A percentile compares a stretch with the other conserved stretches of the same genome.
phyloP scores from a whole-genome alignment of 2,113 vertebrate species.

The Nansenia antarctica region DNA sequence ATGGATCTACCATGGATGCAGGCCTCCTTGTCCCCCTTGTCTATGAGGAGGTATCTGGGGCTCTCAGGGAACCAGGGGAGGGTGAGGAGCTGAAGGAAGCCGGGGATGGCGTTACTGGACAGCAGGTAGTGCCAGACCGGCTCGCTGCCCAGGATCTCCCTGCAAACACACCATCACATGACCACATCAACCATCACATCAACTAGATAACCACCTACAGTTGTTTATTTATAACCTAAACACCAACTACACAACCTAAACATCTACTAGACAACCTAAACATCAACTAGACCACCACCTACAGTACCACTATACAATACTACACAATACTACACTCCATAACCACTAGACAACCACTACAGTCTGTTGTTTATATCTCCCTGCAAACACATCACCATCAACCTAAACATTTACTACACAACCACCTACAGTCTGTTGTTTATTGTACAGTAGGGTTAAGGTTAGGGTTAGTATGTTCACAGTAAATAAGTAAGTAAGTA shows the following conservation, averaged over 20 bases:
- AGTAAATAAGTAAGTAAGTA: too few species aligned
- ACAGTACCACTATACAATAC: background rate
- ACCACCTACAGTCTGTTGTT: background rate
- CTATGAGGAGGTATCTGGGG: slow-evolving; percentile 88
- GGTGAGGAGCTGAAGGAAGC: slow-evolving; percentile 81
- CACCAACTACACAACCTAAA: too few species aligned
- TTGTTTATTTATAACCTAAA: background rate
- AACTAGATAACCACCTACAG: background rate
- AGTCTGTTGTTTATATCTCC: too few species aligned
- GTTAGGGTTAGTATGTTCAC: too few species aligned
- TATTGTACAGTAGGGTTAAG: too few species aligned
- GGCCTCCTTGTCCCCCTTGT: slow-evolving; percentile 81
- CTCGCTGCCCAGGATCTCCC: slow-evolving; percentile 85
- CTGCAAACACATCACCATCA: background rate
- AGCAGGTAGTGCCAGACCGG: slow-evolving; percentile 85
- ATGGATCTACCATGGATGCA: slow-evolving; percentile 79
- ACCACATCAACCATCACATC: background rate
- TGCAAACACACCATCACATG: slow-evolving; percentile 50
- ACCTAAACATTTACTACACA: background rate
- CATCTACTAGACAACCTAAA: background rate
- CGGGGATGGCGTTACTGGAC: slow-evolving; percentile 84
- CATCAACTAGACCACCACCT: background rate
- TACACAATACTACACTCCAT: too few species aligned
- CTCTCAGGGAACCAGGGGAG: slow-evolving; percentile 91
- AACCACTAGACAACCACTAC: too few species aligned